phyloP scores from a whole-genome alignment of 2,888 invertebrate species.

The Cryptops parisi region DNA sequence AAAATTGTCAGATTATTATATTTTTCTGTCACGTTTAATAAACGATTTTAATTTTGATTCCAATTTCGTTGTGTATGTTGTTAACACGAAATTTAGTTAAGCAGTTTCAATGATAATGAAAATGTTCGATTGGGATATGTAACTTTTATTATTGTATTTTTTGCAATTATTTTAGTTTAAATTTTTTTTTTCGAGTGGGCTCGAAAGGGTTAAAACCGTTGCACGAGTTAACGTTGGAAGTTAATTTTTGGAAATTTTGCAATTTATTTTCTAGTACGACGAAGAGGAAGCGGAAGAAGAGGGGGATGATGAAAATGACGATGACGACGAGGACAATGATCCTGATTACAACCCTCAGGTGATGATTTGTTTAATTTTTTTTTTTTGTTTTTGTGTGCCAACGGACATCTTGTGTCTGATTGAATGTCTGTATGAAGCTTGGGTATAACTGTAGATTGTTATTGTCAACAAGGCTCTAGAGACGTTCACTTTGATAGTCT shows the following conservation, averaged over 20 bases:
- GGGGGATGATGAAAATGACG: constrained; percentile 17
- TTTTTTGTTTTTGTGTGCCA: no score
- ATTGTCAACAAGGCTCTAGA: no score
- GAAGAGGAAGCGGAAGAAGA: constrained; percentile 21
- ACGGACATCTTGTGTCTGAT: no score
- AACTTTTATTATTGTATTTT: background rate
- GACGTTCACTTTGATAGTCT: no score
- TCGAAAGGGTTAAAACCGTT: no score
- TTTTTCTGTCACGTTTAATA: background rate
- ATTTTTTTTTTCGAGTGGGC: background rate
- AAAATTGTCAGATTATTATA: no score
- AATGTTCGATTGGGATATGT: background rate
- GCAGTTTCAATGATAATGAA: no score
- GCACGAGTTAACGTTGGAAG: no score
- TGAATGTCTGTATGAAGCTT: no score
- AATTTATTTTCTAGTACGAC: constrained; percentile 12
- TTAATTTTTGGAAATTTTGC: background rate
- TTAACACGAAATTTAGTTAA: background rate
- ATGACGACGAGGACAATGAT: constrained; percentile 18
- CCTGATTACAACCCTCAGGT: constrained; percentile 16
- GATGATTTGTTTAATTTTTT: no score
- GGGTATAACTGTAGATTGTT: no score
- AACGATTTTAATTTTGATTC: background rate
- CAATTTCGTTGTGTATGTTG: background rate
- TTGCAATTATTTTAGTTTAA: background rate